Evolutionary conservation across 2,797 vertebrate species (phyloP).

Genomic region (Anas bernieri): DNA sequence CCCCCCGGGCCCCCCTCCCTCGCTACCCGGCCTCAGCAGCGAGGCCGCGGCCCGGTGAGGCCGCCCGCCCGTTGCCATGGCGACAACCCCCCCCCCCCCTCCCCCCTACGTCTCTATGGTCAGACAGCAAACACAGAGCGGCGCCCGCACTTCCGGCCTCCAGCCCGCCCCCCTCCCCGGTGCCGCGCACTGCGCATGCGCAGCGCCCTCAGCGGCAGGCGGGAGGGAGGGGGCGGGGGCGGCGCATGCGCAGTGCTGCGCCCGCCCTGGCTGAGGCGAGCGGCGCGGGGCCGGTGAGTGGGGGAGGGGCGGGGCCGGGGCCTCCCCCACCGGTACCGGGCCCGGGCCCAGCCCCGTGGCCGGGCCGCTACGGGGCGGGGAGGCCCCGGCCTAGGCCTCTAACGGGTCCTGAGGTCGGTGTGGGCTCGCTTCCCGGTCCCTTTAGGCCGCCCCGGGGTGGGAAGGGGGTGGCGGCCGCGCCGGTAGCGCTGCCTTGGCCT

Average conservation of each 20-base stretch:
- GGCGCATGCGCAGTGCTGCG: constrained; percentile 4
- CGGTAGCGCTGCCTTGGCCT: no score
- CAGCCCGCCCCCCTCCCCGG: not conserved
- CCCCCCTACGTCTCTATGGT: not conserved
- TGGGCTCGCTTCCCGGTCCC: no score
- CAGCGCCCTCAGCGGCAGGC: not conserved
- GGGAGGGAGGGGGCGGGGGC: not conserved
- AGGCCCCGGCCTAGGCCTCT: no score
- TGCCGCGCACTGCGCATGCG: not conserved
- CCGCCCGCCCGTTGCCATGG: not conserved
- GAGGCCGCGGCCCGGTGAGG: not conserved
- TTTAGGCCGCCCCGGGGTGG: no score
- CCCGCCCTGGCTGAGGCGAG: constrained; percentile 21
- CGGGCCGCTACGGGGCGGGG: no score
- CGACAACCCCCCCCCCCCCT: not conserved
- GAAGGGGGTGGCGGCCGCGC: no score
- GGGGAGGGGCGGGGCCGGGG: not conserved
- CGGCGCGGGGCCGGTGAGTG: constrained; percentile 8
- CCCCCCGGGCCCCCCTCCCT: no score
- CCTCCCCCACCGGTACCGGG: no score
- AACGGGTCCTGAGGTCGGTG: no score
- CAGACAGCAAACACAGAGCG: not conserved
- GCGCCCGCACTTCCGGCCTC: not conserved
- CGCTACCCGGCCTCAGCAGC: not conserved
- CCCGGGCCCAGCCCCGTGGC: no score